These are phyloP conservation scores for Volucella inanis DNA, from an alignment of 2,888 invertebrate genomes.

Conservation along the genomic window DNA sequence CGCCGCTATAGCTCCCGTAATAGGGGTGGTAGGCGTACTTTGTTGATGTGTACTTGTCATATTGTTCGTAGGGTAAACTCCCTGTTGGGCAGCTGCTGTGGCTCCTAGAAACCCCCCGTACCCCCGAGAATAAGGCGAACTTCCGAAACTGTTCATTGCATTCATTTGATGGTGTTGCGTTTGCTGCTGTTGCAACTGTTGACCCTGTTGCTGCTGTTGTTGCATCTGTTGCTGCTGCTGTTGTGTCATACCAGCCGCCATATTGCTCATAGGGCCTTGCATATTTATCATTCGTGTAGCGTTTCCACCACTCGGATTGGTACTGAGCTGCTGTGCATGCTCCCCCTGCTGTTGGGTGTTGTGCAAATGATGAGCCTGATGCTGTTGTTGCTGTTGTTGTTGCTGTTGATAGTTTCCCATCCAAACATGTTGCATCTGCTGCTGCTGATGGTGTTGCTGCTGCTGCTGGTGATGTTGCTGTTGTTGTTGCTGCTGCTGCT, in stretches of 20 bases:
- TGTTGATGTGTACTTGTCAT: constrained; percentile 77
- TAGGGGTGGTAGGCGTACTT: constrained; percentile 81
- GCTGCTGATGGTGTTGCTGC: constrained; percentile 77
- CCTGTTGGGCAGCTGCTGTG: constrained; percentile 77
- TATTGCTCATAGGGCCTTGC: constrained; percentile 75
- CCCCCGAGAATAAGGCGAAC: constrained; percentile 85
- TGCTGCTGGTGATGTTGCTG: constrained; percentile 76
- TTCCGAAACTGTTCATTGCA: constrained; percentile 84
- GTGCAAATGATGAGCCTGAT: constrained; percentile 77
- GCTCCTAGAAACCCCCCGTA: constrained; percentile 88
- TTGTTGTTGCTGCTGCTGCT: constrained; percentile 81
- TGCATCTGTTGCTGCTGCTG: constrained; percentile 75
- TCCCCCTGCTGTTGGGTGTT: constrained; percentile 81
- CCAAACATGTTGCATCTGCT: constrained; percentile 81
- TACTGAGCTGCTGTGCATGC: constrained; percentile 77
- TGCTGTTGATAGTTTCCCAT: constrained; percentile 82
- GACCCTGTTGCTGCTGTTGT: constrained; percentile 78
- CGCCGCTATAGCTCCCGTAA: constrained; percentile 78
- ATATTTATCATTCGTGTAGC: constrained; percentile 76
- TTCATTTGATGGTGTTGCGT: constrained; percentile 78
- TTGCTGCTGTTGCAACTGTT: constrained; percentile 82
- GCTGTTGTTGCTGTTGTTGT: constrained; percentile 78
- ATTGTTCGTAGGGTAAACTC: constrained; percentile 81
- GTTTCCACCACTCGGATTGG: constrained; percentile 77
- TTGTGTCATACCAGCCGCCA: constrained; percentile 76